Conservation (phyloP, 2,113 vertebrate species). For the Callopanchax toddi region DNA sequence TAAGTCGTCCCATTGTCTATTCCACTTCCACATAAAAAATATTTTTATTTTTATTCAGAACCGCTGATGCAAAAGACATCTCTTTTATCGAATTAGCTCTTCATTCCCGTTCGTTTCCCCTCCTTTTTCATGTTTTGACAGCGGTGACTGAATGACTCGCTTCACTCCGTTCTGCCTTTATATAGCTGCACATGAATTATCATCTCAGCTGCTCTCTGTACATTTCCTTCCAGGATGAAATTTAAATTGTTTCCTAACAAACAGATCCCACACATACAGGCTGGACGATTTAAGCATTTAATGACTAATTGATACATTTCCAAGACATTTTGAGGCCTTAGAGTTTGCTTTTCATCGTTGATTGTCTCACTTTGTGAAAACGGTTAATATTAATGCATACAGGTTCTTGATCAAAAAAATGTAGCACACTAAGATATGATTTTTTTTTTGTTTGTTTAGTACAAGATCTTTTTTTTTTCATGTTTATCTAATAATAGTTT, state of each 20-base stretch:
- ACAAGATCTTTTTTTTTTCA: background rate
- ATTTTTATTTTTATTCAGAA: no score
- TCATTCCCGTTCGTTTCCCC: background rate
- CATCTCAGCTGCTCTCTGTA: background rate
- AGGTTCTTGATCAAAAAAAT: slow-evolving; percentile 40
- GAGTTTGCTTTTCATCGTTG: slow-evolving; percentile 25
- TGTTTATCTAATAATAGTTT: slow-evolving; percentile 38
- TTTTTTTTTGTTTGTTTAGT: background rate
- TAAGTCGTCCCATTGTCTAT: no score
- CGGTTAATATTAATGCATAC: background rate
- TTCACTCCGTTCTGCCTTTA: slow-evolving; percentile 8
- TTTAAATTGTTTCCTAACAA: background rate
- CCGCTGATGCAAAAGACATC: background rate
- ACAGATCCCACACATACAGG: no score
- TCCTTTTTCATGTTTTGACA: background rate
- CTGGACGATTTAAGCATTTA: background rate
- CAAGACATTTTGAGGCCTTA: slow-evolving; percentile 3
- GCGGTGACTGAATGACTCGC: slow-evolving; percentile 6
- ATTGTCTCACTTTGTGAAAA: slow-evolving; percentile 27
- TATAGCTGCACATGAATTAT: slow-evolving; percentile 11
- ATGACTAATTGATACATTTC: background rate
- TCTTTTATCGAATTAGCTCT: background rate
- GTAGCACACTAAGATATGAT: slow-evolving; percentile 37
- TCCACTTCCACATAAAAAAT: no score
- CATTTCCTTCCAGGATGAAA: background rate